A percentile compares a stretch with the other conserved stretches of the same genome.
These are phyloP conservation scores for Rhopalosiphum nymphaeae DNA, from an alignment of 2,888 invertebrate species.

Conservation along the genomic window DNA sequence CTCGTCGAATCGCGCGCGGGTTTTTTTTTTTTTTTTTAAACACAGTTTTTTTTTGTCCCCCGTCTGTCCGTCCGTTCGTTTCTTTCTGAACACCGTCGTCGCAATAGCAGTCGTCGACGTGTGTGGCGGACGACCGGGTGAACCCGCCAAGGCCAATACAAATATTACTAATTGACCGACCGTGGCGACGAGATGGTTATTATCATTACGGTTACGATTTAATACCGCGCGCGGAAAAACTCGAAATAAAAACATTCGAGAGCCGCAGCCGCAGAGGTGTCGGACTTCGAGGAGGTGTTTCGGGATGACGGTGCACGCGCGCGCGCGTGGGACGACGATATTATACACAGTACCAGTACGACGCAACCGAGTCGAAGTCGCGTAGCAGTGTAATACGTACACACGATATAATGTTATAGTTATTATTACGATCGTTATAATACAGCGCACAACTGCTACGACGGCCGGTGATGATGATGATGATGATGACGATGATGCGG, in stretches of 20 bases:
- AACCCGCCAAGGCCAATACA: slow-evolving; percentile 60
- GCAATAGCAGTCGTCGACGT: slow-evolving; percentile 16
- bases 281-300: background rate
- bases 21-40: slow-evolving; percentile 28
- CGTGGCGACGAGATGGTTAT: slow-evolving; percentile 27
- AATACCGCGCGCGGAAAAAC: background rate
- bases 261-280: background rate
- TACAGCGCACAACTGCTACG: background rate
- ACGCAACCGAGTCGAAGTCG: background rate
- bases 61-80: background rate
- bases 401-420: background rate
- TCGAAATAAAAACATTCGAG: background rate
- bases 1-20: background rate
- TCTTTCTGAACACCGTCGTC: background rate
- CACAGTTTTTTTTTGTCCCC: background rate
- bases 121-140: slow-evolving; percentile 57
- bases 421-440: background rate
- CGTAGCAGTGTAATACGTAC: background rate
- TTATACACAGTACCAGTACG: background rate
- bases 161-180: slow-evolving; percentile 62
- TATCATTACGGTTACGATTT: background rate
- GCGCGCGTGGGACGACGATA: background rate
- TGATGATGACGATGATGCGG: slow-evolving; percentile 35
- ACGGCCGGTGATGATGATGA: background rate
- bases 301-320: background rate